Percentiles rank a stretch among this genome's conserved stretches.
phyloP scores from a whole-genome alignment of 2,113 vertebrate genomes.

The Callopanchax toddi region DNA sequence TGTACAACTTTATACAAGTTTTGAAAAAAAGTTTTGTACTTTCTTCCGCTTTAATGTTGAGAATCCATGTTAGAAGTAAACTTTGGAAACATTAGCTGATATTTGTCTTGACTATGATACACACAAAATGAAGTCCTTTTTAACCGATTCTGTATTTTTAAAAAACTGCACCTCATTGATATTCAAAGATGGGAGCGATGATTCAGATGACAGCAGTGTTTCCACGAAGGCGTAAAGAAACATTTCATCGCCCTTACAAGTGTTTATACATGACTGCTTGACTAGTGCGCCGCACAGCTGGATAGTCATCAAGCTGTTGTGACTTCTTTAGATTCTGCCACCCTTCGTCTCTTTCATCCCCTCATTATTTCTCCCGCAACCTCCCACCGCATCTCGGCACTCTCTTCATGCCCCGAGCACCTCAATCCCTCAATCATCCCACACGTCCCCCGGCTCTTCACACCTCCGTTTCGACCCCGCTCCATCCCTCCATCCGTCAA shows the following conservation, averaged over 20 bases:
- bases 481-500: conserved; percentile 44
- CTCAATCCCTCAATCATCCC: conserved; percentile 53
- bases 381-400: conserved; percentile 23
- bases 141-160: no score
- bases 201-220: conserved; percentile 9
- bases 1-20: no score
- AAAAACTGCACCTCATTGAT: background rate
- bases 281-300: conserved; percentile 5
- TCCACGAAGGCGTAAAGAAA: conserved; percentile 4
- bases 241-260: conserved; percentile 27
- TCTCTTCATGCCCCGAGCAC: conserved; percentile 43
- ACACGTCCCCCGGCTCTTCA: conserved; percentile 45
- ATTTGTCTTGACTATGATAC: no score
- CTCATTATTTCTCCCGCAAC: conserved; percentile 61
- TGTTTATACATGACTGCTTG: conserved; percentile 33
- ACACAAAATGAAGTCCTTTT: no score
- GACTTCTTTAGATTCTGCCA: conserved; percentile 42
- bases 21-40: no score
- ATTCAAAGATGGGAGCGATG: background rate
- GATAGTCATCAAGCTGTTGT: conserved; percentile 22
- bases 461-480: conserved; percentile 53
- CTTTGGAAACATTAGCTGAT: no score
- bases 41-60: no score
- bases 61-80: no score
- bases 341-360: conserved; percentile 42